These are phyloP conservation scores for Caenorhabditis tropicalis DNA, from an alignment of 1,140 invertebrate species.

Conservation along the genomic window DNA sequence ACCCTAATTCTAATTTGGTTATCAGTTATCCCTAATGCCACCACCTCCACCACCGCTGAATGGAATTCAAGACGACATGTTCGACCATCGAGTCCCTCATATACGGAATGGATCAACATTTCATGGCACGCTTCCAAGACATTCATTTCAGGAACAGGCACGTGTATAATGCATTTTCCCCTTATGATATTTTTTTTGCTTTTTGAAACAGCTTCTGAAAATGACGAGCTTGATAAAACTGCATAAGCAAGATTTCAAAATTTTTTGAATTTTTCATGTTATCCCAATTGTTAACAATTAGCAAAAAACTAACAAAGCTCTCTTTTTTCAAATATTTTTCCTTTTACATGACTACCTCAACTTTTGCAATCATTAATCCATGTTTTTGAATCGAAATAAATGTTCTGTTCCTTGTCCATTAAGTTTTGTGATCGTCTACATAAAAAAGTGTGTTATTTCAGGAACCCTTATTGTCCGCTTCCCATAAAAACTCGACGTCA, in stretches of 20 bases:
- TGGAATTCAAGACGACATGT: conserved; percentile 39
- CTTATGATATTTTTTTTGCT: background rate
- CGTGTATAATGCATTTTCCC: conserved; percentile 45
- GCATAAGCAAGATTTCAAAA: background rate
- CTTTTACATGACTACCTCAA: too few relatives aligned
- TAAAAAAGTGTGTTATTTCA: conserved; percentile 50
- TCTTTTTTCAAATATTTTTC: too few relatives aligned
- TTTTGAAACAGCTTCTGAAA: conserved; percentile 17
- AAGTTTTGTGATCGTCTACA: background rate
- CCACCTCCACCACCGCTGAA: conserved; percentile 48
- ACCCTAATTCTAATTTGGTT: conserved; percentile 39
- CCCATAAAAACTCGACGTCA: conserved; percentile 65
- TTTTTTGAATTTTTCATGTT: background rate
- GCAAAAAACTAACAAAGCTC: background rate
- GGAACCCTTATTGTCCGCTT: conserved; percentile 67
- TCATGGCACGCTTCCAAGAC: conserved; percentile 48
- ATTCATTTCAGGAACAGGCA: conserved; percentile 59
- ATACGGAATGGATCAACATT: conserved; percentile 5
- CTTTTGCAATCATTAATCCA: background rate
- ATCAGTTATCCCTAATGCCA: conserved; percentile 53
- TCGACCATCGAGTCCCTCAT: conserved; percentile 41
- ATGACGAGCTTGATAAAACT: conserved; percentile 1
- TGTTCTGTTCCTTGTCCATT: background rate
- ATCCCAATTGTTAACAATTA: too few relatives aligned
- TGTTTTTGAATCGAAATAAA: background rate